phyloP scores from a whole-genome alignment of 2,113 vertebrate genomes.

The Pimephales promelas region DNA sequence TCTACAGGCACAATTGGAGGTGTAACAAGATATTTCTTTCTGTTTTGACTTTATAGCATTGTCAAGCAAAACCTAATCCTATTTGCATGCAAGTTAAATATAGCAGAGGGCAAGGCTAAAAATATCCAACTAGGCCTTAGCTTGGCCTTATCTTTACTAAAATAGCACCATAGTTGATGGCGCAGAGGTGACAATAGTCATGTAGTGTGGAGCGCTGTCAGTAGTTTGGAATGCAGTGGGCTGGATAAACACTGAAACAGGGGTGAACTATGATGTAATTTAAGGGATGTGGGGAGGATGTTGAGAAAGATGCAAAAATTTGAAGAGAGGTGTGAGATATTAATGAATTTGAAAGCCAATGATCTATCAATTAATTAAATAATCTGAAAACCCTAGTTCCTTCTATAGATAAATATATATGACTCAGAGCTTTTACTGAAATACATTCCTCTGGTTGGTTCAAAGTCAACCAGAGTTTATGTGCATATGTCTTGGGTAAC shows the following conservation, averaged over 20 bases:
- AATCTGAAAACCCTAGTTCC: not conserved
- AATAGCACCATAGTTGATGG: constrained; percentile 69
- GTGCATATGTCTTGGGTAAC: not conserved
- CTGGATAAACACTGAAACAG: constrained; percentile 23
- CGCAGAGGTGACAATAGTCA: constrained; percentile 61
- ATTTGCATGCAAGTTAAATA: constrained; percentile 57
- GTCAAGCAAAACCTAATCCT: not conserved
- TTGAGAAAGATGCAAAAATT: constrained; percentile 24
- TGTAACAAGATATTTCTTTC: not conserved
- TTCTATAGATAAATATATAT: not conserved
- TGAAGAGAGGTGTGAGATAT: not conserved
- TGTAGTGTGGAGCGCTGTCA: constrained; percentile 55
- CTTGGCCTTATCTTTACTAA: constrained; percentile 49
- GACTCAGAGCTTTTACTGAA: not conserved
- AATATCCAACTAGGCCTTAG: constrained; percentile 60
- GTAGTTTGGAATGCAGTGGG: constrained; percentile 15
- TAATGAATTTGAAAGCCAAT: not conserved
- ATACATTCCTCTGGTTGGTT: not conserved
- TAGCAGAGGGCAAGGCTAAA: constrained; percentile 64
- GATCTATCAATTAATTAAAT: not conserved
- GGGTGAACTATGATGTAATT: constrained; percentile 52
- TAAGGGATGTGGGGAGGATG: constrained; percentile 34
- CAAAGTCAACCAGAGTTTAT: not conserved
- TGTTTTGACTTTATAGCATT: not conserved
- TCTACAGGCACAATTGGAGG: not conserved